Evolutionary conservation across 2,113 vertebrate species (phyloP), one percentile per base, ranked within the genome.

Genomic region (Vombatus ursinus): DNA sequence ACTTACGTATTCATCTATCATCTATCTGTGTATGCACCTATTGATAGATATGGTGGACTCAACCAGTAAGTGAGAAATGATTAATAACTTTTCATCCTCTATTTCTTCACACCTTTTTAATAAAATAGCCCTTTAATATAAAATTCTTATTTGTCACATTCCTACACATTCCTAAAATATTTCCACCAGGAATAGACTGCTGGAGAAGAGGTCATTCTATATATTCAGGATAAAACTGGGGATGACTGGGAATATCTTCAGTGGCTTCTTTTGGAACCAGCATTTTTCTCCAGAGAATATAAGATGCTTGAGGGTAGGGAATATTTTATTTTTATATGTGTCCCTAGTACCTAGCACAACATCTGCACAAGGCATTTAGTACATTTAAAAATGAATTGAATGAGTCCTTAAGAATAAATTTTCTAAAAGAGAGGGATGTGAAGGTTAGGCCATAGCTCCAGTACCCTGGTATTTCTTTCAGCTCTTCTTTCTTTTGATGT

Each of bases 91-190:
- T 95, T 2, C 0, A 57, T 49, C 90, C 95, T 95, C 31, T 90
- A 96, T 92, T 94, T 97, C 96, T 97, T 97, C 77, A 93, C 28
- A 95, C 37, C 90, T 5, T 68, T 47, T 95, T 93, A 94, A 97
- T 97, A 91, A 91, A 77, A n/a, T 77, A 77, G 14, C 1, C 61
- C 37, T 77, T n/a, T 19, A n/a, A 19, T n/a, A 77, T 90, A 95
- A 94, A 96, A 57, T 50, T 52, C 94, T 94, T 95, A 95, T 96
- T 96, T 96, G 95, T 91, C 94, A 92, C 47, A 93, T 96, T 97
- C 94, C 94, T 95, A 54, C 54, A 93, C 6, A 91, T 92, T 90
- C 50, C 93, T 57, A 90, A 50, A 84, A 92, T 94, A 91, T 53
- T 44, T 50, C 26, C 93, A 95, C 44, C 0, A 26, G 57, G 26